These are phyloP conservation scores for Chloroclysta siterata DNA, from an alignment of 2,888 invertebrate genomes.

Conservation along the genomic window DNA sequence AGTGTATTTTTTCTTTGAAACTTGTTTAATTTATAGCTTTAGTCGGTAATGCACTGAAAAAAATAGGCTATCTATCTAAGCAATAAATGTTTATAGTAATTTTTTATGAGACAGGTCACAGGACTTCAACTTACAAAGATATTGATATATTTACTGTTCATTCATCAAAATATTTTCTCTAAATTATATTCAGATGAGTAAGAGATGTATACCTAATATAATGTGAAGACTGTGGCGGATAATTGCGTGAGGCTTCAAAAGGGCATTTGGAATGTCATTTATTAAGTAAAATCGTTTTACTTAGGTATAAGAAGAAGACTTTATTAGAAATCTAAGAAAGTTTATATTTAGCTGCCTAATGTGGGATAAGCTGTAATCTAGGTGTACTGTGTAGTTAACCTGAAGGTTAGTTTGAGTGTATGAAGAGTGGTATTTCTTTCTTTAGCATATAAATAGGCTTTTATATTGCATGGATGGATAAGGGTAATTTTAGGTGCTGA, in stretches of 20 bases:
- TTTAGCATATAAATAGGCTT: conserved; percentile 12
- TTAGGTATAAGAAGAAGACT: conserved; percentile 30
- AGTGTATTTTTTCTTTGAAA: no score
- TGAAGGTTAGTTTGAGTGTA: not conserved
- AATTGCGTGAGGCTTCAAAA: conserved; percentile 1
- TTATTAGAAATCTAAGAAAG: conserved; percentile 29
- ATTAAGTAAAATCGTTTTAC: conserved; percentile 1
- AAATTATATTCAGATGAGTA: no score
- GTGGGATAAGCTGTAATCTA: conserved; percentile 15
- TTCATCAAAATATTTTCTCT: no score
- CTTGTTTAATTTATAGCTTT: no score
- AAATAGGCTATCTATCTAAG: no score
- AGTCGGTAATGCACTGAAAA: no score
- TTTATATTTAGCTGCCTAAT: conserved; percentile 15
- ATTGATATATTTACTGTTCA: no score
- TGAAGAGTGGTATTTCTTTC: conserved; percentile 12
- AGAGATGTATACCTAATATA: not conserved
- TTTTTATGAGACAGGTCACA: no score
- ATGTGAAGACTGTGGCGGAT: conserved; percentile 5
- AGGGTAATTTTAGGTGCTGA: conserved; percentile 55
- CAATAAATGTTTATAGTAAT: no score
- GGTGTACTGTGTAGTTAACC: conserved; percentile 11
- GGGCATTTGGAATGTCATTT: conserved; percentile 13
- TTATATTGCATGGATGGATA: conserved; percentile 43
- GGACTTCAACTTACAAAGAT: no score